Evolutionary conservation across 2,888 invertebrate species (phyloP).

Genomic region (Hydroisotoma schaefferi): DNA sequence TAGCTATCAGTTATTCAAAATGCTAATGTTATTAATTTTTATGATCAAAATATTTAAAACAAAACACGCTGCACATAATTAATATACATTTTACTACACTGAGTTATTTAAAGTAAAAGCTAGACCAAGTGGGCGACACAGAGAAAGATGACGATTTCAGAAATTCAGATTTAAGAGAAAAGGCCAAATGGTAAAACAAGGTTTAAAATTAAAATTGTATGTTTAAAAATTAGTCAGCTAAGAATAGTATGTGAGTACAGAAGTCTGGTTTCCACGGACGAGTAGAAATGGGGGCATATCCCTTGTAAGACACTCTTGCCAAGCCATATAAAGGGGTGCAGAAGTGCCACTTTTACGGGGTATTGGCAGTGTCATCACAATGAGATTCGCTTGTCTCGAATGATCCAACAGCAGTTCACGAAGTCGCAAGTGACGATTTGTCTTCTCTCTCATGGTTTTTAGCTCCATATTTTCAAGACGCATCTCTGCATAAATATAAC

Average conservation of each 20-base stretch:
- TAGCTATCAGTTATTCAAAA: too few species aligned
- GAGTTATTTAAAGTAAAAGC: too few species aligned
- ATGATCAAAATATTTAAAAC: too few species aligned
- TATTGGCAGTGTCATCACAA: conserved; percentile 94
- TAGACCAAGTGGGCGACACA: too few species aligned
- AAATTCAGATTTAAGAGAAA: too few species aligned
- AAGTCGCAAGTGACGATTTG: conserved; percentile 82
- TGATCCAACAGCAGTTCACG: conserved; percentile 79
- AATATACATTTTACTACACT: too few species aligned
- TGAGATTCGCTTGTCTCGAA: conserved; percentile 77
- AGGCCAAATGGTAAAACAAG: too few species aligned
- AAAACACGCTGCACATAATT: too few species aligned
- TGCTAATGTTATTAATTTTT: too few species aligned
- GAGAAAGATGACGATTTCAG: too few species aligned
- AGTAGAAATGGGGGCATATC: conserved; percentile 85
- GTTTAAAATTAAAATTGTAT: too few species aligned
- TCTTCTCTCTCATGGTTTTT: conserved; percentile 76
- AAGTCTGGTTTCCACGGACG: conserved; percentile 80
- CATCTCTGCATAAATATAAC: conserved; percentile 33
- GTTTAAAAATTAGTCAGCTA: conserved; percentile 56
- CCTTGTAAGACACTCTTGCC: conserved; percentile 85
- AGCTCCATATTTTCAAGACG: conserved; percentile 65
- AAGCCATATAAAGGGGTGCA: conserved; percentile 92
- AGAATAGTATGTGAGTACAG: conserved; percentile 84
- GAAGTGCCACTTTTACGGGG: conserved; percentile 87